Percentiles rank a stretch among this genome's conserved stretches.
phyloP scores from a whole-genome alignment of 1,140 invertebrate genomes.

The Phymorhynchus buccinoides region DNA sequence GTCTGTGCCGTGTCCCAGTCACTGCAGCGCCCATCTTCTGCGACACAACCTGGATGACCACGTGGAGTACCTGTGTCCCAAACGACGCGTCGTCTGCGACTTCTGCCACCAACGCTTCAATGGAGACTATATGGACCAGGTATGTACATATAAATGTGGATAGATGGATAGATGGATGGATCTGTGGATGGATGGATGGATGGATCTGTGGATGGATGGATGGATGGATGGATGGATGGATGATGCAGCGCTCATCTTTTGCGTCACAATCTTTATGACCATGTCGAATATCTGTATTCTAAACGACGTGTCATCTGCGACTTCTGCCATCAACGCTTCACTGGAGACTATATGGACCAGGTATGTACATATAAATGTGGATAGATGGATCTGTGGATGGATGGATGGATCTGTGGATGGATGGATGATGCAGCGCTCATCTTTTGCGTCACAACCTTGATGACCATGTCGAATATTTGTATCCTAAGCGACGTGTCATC shows the following conservation, averaged over 20 bases:
- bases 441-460: conserved; percentile 92
- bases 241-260: conserved; percentile 93
- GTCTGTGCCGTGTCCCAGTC: conserved; percentile 88
- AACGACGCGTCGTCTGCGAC: conserved; percentile 87
- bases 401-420: conserved; percentile 92
- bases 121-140: conserved; percentile 85
- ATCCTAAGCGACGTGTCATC: conserved; percentile 84
- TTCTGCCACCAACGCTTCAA: conserved; percentile 91
- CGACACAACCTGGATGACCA: conserved; percentile 93
- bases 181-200: too few species aligned
- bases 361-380: too few species aligned
- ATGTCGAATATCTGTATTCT: conserved; percentile 90
- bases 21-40: conserved; percentile 91
- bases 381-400: too few species aligned
- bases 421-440: conserved; percentile 89
- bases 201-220: too few species aligned
- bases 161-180: background rate
- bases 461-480: conserved; percentile 92
- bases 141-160: conserved; percentile 29
- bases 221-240: too few species aligned
- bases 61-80: conserved; percentile 89
- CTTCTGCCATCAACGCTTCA: conserved; percentile 90
- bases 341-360: conserved; percentile 86
- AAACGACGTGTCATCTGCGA: conserved; percentile 88
- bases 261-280: conserved; percentile 90